A percentile compares a stretch with the other conserved stretches of the same genome.
Conservation (phyloP, 2,113 vertebrate genomes). For the Notiomystis cincta region DNA sequence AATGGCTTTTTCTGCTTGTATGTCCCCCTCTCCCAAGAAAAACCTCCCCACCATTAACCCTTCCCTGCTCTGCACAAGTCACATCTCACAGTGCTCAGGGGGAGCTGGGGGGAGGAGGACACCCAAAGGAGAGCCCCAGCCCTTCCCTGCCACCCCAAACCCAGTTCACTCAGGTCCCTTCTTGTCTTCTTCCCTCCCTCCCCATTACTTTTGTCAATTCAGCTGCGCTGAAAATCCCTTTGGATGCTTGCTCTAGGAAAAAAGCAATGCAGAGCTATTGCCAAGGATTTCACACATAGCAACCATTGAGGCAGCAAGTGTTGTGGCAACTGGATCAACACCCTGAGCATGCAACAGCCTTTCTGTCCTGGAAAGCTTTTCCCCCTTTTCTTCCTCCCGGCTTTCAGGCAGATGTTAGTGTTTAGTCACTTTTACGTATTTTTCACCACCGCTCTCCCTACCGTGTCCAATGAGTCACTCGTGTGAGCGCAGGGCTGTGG, state of each 20-base stretch:
- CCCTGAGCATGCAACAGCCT: not conserved
- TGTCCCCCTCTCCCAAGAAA: not conserved
- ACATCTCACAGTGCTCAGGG: not conserved
- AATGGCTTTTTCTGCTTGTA: not conserved
- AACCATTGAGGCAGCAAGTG: conserved; percentile 34
- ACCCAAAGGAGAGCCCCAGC: not conserved
- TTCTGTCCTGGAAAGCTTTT: conserved; percentile 20
- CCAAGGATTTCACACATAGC: conserved; percentile 54
- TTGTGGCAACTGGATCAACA: conserved; percentile 57
- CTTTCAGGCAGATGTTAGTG: conserved; percentile 13
- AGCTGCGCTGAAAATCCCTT: conserved; percentile 1
- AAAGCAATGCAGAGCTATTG: not conserved
- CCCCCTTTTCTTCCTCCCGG: not conserved
- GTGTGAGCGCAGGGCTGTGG: not conserved
- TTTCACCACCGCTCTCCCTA: not conserved
- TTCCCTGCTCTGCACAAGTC: not conserved
- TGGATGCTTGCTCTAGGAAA: conserved; percentile 39
- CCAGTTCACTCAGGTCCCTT: not conserved
- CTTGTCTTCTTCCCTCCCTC: not conserved
- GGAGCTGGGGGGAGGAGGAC: not conserved
- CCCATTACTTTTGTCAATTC: not conserved
- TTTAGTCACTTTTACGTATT: not conserved
- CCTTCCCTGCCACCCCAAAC: not conserved
- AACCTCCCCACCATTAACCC: not conserved
- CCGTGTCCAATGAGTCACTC: not conserved